phyloP scores from a whole-genome alignment of 2,888 invertebrate species.

The Drosophila basisetae region DNA sequence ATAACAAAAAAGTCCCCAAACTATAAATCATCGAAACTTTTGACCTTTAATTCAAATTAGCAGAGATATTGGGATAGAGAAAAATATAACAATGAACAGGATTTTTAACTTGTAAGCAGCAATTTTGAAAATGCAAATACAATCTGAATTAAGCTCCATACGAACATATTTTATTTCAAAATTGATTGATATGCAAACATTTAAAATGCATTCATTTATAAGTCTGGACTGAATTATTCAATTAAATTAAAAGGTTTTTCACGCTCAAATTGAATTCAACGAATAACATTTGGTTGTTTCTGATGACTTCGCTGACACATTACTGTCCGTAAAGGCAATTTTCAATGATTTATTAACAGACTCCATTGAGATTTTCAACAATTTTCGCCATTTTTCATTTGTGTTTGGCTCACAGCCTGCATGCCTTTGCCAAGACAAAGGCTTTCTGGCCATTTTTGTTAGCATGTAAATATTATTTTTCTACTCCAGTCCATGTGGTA shows the following conservation, averaged over 20 bases:
- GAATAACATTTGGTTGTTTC: slow-evolving; percentile 18
- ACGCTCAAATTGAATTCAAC: slow-evolving; percentile 13
- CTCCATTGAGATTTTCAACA: slow-evolving; percentile 48
- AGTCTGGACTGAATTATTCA: not conserved
- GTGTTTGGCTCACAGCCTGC: slow-evolving; percentile 30
- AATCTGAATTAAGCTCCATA: not conserved
- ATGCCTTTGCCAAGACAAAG: slow-evolving; percentile 33
- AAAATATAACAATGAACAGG: not conserved
- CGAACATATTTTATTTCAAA: not conserved
- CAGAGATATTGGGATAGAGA: not conserved
- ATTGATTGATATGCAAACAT: not conserved
- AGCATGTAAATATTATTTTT: slow-evolving; percentile 74
- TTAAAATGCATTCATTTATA: not conserved
- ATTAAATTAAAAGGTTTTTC: slow-evolving; percentile 11
- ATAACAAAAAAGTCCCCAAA: slow-evolving; percentile 7
- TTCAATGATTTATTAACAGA: slow-evolving; percentile 51
- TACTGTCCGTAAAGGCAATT: slow-evolving; percentile 35
- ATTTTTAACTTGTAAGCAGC: not conserved
- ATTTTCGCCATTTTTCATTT: slow-evolving; percentile 50
- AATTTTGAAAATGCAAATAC: not conserved
- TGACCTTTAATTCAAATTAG: slow-evolving; percentile 33
- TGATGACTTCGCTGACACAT: slow-evolving; percentile 48
- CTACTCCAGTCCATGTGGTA: slow-evolving; percentile 52
- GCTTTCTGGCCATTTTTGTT: slow-evolving; percentile 52
- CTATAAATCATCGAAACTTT: slow-evolving; percentile 33